Conservation (phyloP, 1,140 invertebrate species). For the Schlechtendalia chinensis region DNA sequence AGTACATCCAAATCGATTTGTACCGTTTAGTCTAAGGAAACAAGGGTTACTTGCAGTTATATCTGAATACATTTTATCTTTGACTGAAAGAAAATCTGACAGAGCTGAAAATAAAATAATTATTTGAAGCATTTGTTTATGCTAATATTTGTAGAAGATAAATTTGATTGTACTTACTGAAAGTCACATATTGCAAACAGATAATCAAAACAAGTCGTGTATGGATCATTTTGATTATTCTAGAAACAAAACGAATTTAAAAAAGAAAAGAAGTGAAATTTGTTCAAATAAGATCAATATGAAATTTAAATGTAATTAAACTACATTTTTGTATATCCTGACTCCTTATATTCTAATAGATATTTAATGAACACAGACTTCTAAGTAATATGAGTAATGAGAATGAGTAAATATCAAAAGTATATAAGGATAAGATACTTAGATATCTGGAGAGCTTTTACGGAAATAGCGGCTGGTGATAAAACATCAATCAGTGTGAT, state of each 20-base stretch:
- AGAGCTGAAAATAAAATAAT: background rate
- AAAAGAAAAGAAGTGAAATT: background rate
- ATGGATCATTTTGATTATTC: background rate
- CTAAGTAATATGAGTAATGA: no score
- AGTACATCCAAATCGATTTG: conserved; percentile 88
- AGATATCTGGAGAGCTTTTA: no score
- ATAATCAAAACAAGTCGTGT: conserved; percentile 3
- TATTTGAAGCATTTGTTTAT: background rate
- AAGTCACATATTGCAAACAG: background rate
- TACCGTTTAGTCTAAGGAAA: conserved; percentile 84
- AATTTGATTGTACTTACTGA: conserved; percentile 18
- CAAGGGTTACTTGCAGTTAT: conserved; percentile 73
- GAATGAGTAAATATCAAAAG: no score
- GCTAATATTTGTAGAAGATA: background rate
- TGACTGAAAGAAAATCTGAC: conserved; percentile 42
- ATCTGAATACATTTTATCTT: conserved; percentile 75
- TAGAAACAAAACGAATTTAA: background rate
- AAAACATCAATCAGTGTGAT: no score
- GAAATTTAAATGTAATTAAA: background rate
- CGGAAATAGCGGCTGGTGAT: no score
- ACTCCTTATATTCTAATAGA: no score
- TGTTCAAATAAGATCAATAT: background rate
- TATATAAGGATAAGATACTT: no score
- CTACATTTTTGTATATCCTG: background rate
- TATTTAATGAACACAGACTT: no score